These are phyloP conservation scores for Mesoclemmys tuberculata DNA, from an alignment of 2,113 vertebrate species.

Conservation along the genomic window DNA sequence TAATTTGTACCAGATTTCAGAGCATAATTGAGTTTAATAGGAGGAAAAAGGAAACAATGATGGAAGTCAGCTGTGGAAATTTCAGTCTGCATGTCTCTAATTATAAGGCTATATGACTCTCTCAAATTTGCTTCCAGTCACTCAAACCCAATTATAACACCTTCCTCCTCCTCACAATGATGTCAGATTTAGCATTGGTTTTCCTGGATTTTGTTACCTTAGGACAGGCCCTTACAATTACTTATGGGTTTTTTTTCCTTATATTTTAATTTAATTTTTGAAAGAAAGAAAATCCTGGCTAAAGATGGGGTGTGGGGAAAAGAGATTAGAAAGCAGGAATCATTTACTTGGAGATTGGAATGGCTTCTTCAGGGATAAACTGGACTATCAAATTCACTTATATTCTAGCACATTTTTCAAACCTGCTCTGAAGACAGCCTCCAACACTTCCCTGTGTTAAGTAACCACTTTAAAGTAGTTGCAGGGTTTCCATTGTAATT, in stretches of 20 bases:
- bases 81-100: neutral
- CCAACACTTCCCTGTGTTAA: neutral
- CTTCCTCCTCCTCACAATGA: neutral
- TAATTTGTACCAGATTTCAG: neutral
- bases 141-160: neutral
- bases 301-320: neutral
- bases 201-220: neutral
- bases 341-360: neutral
- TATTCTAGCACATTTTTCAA: neutral
- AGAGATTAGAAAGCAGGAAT: neutral
- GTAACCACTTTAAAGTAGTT: slow-evolving; percentile 9
- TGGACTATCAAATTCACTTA: neutral
- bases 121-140: neutral
- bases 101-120: neutral
- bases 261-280: neutral
- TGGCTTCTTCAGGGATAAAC: neutral
- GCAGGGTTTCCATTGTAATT: neutral
- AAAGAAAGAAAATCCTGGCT: neutral
- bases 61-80: neutral
- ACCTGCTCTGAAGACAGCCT: neutral
- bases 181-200: neutral
- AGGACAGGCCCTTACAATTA: neutral
- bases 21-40: neutral
- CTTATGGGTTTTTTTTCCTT: neutral
- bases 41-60: neutral